These are phyloP conservation scores for Melanaphis sacchari DNA, from an alignment of 1,140 invertebrate genomes.

Conservation along the genomic window DNA sequence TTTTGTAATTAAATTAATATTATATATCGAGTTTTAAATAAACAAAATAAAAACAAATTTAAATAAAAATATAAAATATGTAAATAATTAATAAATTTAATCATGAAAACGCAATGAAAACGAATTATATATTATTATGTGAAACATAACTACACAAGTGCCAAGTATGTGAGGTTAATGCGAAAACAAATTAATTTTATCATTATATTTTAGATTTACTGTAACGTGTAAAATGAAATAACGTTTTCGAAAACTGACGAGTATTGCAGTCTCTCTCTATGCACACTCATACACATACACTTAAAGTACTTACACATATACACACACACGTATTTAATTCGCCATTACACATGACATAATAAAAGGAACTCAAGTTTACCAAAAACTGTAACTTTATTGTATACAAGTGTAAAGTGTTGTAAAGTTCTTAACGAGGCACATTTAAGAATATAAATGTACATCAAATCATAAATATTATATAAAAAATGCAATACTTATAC, in stretches of 20 bases:
- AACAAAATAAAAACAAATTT: background rate
- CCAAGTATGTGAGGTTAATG: background rate
- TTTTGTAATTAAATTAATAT: background rate
- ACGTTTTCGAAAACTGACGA: background rate
- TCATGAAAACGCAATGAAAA: background rate
- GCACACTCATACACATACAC: background rate
- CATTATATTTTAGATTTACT: slow-evolving; percentile 9
- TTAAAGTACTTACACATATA: too few species aligned
- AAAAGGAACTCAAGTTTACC: background rate
- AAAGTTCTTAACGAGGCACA: slow-evolving; percentile 16
- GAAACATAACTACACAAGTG: background rate
- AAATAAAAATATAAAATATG: background rate
- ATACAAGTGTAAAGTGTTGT: slow-evolving; percentile 17
- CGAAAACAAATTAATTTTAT: slow-evolving; percentile 18
- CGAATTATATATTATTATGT: background rate
- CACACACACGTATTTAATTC: background rate
- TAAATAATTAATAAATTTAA: background rate
- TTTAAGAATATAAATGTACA: background rate
- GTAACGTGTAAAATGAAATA: background rate
- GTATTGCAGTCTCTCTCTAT: background rate
- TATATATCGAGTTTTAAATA: background rate
- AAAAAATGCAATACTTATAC: background rate
- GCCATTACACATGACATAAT: background rate
- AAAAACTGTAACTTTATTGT: slow-evolving; percentile 31
- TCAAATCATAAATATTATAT: background rate